phyloP scores from a whole-genome alignment of 2,888 invertebrate genomes.

The Eilema caniola region DNA sequence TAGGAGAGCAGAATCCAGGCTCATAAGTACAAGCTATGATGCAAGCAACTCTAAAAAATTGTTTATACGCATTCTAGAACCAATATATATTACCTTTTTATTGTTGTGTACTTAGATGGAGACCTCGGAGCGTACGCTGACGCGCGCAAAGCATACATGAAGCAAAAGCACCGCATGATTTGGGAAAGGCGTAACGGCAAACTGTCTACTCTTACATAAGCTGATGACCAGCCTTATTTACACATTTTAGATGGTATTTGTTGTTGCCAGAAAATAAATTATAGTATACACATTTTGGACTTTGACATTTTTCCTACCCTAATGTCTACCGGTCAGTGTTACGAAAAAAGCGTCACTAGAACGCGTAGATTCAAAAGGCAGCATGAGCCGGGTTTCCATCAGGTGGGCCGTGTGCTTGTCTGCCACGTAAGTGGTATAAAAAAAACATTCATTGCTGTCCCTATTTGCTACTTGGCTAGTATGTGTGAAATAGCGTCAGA shows the following conservation, averaged over 20 bases:
- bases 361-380: too few relatives aligned
- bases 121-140: conserved; percentile 93
- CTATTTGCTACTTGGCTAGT: neutral
- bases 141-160: conserved; percentile 95
- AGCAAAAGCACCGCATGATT: conserved; percentile 99
- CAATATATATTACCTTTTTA: neutral
- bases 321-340: neutral
- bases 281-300: conserved; percentile 32
- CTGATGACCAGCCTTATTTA: conserved; percentile 12
- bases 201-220: conserved; percentile 70
- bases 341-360: too few relatives aligned
- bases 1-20: too few relatives aligned
- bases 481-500: neutral
- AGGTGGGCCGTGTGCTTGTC: too few relatives aligned
- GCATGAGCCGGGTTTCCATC: too few relatives aligned
- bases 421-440: too few relatives aligned
- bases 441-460: too few relatives aligned
- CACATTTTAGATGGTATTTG: conserved; percentile 61
- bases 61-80: neutral
- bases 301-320: conserved; percentile 11
- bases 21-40: too few relatives aligned
- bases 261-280: conserved; percentile 63
- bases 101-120: conserved; percentile 89
- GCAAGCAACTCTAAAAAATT: too few relatives aligned
- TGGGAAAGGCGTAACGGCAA: conserved; percentile 98